Base-by-base conservation (phyloP, 1,140 invertebrate species). In the Sycophila sp. region DNA sequence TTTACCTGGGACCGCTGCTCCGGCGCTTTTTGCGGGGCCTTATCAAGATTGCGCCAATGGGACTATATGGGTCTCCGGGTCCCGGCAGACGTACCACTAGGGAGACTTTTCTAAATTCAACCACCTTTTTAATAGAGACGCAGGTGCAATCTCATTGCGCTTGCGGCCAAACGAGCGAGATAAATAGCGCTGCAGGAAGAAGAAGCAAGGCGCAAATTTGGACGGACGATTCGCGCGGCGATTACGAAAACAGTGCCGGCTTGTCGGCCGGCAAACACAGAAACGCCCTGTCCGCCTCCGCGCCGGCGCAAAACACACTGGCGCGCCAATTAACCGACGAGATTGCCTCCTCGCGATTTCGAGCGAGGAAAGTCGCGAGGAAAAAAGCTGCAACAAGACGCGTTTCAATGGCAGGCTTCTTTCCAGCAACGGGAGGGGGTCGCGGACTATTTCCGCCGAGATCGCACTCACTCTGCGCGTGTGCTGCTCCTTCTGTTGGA, bases 291-390 rank as follows among this genome's bases (percentile, higher is more conserved):
- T 40, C 10, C 28, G 15, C 4, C 36, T 36, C 13, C 62, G 34
- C 22, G 32, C 11, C 26, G 59, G 63, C 64, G 49, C 69, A 69
- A 71, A 76, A 73, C 42, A 53, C 49, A 4, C 26, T 45, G 17
- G 51, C 68, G 38, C 17, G 72, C 80, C 81, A 83, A 83, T 85
- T 83, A 82, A 80, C 78, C 76, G 17, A 56, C 64, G 64, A 66
- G 51, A 66, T 66, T 45, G 56, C 56, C 64, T 56, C 45, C 19
- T 7, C 19, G 17, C 55, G 32, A 28, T 26, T 26, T 32, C 11
- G 2, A 28, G 59, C 22, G 15, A 17, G 45, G 60, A 34, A 47
- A 45, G 2, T 45, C 17, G 40, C 3, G 15, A 10, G 15, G n/a
- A 17, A 42, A 42, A 42, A 42, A 42, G 13, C 1, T 10, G n/a